phyloP scores from a whole-genome alignment of 1,140 invertebrate species.

The Plectrocnemia conspersa region DNA sequence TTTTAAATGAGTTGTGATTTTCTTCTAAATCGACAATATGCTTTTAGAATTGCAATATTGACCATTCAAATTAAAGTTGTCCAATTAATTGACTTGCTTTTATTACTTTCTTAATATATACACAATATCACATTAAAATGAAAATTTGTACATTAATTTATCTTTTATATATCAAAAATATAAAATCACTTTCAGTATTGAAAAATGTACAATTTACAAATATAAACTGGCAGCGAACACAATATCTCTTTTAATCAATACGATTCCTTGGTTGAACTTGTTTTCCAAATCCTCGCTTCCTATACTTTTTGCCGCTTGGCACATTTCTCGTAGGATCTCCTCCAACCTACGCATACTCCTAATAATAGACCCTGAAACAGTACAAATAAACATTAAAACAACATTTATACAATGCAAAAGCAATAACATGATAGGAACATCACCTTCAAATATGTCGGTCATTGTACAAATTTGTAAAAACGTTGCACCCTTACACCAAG shows the following conservation, averaged over 20 bases:
- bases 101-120: neutral
- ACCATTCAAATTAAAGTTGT: neutral
- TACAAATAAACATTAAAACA: slow-evolving; percentile 7
- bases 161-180: no score
- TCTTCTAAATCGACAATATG: no score
- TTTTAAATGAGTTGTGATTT: no score
- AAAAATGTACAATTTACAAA: slow-evolving; percentile 64
- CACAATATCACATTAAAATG: no score
- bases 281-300: slow-evolving; percentile 94
- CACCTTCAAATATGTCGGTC: slow-evolving; percentile 98
- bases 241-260: slow-evolving; percentile 93
- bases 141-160: no score
- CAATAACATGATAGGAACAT: slow-evolving; percentile 18
- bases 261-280: slow-evolving; percentile 92
- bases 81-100: neutral
- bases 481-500: slow-evolving; percentile 92
- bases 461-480: slow-evolving; percentile 94
- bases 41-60: neutral
- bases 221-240: slow-evolving; percentile 98
- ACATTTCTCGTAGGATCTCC: slow-evolving; percentile 91
- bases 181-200: neutral
- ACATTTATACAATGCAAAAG: slow-evolving; percentile 15
- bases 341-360: slow-evolving; percentile 94
- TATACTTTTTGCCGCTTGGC: slow-evolving; percentile 94
- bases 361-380: slow-evolving; percentile 83